Conservation (phyloP, 1,140 invertebrate species). For the Vanessa tameamea region DNA sequence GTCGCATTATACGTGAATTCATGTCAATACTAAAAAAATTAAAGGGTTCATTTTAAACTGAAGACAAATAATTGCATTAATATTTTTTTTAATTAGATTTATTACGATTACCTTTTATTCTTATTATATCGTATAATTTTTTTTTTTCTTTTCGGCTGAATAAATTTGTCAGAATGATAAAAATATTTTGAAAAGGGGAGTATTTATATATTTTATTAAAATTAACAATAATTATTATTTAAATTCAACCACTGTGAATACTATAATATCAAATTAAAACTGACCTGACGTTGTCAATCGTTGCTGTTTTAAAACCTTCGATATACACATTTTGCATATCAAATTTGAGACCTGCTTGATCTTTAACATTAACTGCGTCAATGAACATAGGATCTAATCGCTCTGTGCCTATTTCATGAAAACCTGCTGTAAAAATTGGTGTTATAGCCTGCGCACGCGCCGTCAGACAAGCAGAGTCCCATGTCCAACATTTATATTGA, state of each 20-base stretch:
- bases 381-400: constrained; percentile 14
- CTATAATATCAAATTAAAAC: neutral
- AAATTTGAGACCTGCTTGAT: neutral
- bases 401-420: constrained; percentile 7
- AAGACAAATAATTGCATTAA: too few species aligned
- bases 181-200: too few species aligned
- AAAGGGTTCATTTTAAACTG: neutral
- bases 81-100: neutral
- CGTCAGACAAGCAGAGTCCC: constrained; percentile 6
- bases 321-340: constrained; percentile 7
- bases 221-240: too few species aligned
- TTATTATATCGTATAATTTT: too few species aligned
- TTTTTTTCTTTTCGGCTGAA: too few species aligned
- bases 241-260: too few species aligned
- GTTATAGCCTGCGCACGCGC: neutral
- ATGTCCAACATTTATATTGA: constrained; percentile 14
- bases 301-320: constrained; percentile 1
- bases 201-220: too few species aligned
- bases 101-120: neutral
- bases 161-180: too few species aligned
- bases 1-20: constrained; percentile 5
- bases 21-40: constrained; percentile 19
- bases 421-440: neutral
- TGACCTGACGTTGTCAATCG: constrained; percentile 17
- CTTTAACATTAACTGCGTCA: neutral